Evolutionary conservation across 2,113 vertebrate species (phyloP), one percentile per base, ranked within the genome.

Genomic region (Pedetes capensis): DNA sequence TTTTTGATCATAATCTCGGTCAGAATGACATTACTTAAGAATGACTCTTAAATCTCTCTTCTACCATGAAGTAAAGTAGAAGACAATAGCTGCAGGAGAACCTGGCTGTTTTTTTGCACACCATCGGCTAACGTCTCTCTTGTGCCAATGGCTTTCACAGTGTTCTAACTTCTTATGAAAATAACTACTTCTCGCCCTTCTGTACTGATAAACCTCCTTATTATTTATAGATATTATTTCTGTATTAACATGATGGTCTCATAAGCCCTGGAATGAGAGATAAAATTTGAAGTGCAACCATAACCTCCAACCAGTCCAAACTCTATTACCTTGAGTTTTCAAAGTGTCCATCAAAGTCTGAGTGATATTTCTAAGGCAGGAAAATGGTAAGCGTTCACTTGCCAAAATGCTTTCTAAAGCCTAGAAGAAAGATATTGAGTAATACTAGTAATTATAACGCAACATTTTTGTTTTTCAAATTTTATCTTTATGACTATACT

Each of bases 361-460:
- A 71, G 98, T 99, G 97, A 99, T 93, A 89, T 97, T 99, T 79
- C 97, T 99, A 51, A 99, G 99, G 97, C 98, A 99, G 18, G 98
- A 98, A 55, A 99, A 98, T 0, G 99, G 98, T 61, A 99, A 97
- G 0, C 98, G 99, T 87, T 98, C 99, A 97, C 98, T 99, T 94
- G 98, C 97, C 95, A 99, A 97, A 97, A 99, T 97, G 97, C 98
- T 99, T 97, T 99, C 99, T 97, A 99, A 97, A 71, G 99, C 99
- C 99, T 99, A 95, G 95, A 94, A 95, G 72, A 96, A 63, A 89
- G 93, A 98, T 29, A 61, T 87, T 34, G 29, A 96, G 72, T 3
- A 92, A 68, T 71, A 96, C 47, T 55, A 93, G 71, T 51, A 47
- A 92, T 34, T 16, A 57, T 8, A 69, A 51, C 61, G 32, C 78